Conservation (phyloP, 53 echinoderm and acorn worm genomes). For the Hippasteria phrygiana region DNA sequence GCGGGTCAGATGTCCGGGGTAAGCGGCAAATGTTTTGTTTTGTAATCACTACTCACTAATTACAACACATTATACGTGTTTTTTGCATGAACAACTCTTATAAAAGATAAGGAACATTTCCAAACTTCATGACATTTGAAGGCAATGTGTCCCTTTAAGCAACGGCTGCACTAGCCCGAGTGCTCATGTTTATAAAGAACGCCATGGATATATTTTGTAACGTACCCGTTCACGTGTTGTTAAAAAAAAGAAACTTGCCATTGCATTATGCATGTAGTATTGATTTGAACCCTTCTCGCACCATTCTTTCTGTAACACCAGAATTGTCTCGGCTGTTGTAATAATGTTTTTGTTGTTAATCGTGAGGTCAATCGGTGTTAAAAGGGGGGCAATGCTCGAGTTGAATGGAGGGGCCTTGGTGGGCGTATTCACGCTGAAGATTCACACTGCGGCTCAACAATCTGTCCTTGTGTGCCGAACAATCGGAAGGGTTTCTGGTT, state of each 20-base stretch:
- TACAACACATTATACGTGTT: too few relatives aligned
- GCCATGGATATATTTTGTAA: not conserved
- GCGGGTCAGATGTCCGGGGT: too few relatives aligned
- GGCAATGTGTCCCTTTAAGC: too few relatives aligned
- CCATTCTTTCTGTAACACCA: not conserved
- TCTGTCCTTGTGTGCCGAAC: conserved; percentile 12
- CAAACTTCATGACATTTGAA: too few relatives aligned
- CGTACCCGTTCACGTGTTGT: not conserved
- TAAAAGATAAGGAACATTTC: too few relatives aligned
- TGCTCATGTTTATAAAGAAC: not conserved
- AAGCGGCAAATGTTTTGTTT: too few relatives aligned
- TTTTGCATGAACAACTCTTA: too few relatives aligned
- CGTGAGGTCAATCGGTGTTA: not conserved
- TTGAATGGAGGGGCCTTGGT: not conserved
- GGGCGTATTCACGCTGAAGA: not conserved
- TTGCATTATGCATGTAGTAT: not conserved
- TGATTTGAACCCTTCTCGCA: not conserved
- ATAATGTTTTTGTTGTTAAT: not conserved
- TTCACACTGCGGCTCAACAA: not conserved
- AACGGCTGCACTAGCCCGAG: not conserved
- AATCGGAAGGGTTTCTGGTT: conserved; percentile 35
- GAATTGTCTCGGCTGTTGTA: not conserved
- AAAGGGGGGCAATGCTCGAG: conserved; percentile 13
- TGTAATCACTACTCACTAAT: too few relatives aligned
- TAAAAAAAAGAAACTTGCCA: conserved; percentile 11